phyloP scores from a whole-genome alignment of 2,888 invertebrate genomes.

The Linnaemya vulpina region DNA sequence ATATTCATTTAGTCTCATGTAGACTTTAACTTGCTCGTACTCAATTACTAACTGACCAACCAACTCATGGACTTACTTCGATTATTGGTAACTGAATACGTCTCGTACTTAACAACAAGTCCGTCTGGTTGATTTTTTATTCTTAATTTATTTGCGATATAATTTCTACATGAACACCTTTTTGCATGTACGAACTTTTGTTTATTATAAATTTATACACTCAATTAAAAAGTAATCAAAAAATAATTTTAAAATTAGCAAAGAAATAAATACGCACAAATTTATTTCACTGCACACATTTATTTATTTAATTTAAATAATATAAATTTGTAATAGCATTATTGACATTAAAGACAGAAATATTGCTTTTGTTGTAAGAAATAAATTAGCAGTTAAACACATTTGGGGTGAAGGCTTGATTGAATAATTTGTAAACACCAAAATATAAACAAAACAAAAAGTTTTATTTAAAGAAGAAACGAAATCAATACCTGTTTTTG shows the following conservation, averaged over 20 bases:
- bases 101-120: conserved; percentile 42
- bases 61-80: conserved; percentile 26
- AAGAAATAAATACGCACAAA: conserved; percentile 3
- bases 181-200: conserved; percentile 24
- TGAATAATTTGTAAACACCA: conserved; percentile 45
- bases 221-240: conserved; percentile 46
- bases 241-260: not conserved
- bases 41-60: not conserved
- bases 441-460: not conserved
- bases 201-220: conserved; percentile 30
- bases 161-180: conserved; percentile 46
- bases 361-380: not conserved
- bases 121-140: conserved; percentile 41
- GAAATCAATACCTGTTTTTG: not conserved
- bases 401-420: conserved; percentile 63
- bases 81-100: conserved; percentile 34
- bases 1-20: not conserved
- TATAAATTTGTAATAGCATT: not conserved
- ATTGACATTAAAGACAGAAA: conserved; percentile 26
- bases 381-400: conserved; percentile 50
- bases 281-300: not conserved
- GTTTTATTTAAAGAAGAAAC: not conserved
- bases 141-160: conserved; percentile 28
- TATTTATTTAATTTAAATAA: not conserved
- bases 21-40: conserved; percentile 21